Evolutionary conservation across 2,888 invertebrate genomes (phyloP).

Genomic region (Arge pagana): DNA sequence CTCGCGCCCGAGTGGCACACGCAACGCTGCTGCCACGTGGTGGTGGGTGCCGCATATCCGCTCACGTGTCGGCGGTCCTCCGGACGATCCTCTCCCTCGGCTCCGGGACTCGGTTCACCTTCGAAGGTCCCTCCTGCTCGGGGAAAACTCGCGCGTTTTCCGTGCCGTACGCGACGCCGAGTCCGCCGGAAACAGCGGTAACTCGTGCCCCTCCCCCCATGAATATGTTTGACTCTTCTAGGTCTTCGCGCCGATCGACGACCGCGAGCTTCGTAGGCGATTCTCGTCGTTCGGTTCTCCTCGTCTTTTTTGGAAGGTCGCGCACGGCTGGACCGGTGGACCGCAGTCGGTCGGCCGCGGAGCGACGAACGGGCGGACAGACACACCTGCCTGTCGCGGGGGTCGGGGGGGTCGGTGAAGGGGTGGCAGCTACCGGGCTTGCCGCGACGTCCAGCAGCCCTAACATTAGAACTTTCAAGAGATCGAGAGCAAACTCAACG

Average conservation of each 20-base stretch:
- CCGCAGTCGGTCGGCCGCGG: slow-evolving; percentile 16
- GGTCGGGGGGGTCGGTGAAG: slow-evolving; percentile 7
- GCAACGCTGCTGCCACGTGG: slow-evolving; percentile 14
- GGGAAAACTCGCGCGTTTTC: slow-evolving; percentile 8
- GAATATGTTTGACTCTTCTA: too few species aligned
- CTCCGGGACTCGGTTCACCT: slow-evolving; percentile 7
- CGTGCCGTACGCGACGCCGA: too few species aligned
- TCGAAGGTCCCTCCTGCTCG: slow-evolving; percentile 19
- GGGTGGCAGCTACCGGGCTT: slow-evolving; percentile 21
- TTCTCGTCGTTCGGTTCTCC: slow-evolving; percentile 15
- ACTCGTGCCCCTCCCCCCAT: too few species aligned
- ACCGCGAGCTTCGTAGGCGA: slow-evolving; percentile 14
- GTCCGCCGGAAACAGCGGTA: too few species aligned
- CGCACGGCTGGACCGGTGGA: slow-evolving; percentile 14
- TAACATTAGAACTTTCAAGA: slow-evolving; percentile 17
- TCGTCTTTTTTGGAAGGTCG: slow-evolving; percentile 18
- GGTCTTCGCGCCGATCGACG: too few species aligned
- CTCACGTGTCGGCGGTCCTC: slow-evolving; percentile 12
- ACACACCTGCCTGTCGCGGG: slow-evolving; percentile 32
- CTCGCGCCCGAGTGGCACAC: slow-evolving; percentile 16
- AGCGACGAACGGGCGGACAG: slow-evolving; percentile 21
- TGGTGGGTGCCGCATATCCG: slow-evolving; percentile 9
- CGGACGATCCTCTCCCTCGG: too few species aligned
- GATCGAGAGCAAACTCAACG: slow-evolving; percentile 11
- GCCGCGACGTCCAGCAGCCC: slow-evolving; percentile 17